These are phyloP conservation scores for Siniperca scherzeri DNA, from an alignment of 2,797 vertebrate genomes.

Conservation along the genomic window DNA sequence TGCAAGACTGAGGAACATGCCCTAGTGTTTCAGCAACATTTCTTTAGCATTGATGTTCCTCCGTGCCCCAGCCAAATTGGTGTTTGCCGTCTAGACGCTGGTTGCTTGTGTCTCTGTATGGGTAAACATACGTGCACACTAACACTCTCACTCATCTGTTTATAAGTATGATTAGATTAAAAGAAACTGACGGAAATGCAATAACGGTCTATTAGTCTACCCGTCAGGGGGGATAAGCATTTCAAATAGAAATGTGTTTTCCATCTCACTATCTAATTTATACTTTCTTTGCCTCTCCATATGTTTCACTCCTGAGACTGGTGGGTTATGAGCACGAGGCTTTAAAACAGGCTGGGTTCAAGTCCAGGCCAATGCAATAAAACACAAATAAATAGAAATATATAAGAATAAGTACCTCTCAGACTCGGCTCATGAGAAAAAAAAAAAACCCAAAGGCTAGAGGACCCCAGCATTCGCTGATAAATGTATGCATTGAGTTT, in stretches of 20 bases:
- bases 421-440: constrained; percentile 28
- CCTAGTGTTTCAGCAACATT: constrained; percentile 82
- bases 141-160: constrained; percentile 79
- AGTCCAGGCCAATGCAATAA: constrained; percentile 70
- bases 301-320: constrained; percentile 70
- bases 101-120: constrained; percentile 77
- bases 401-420: constrained; percentile 54
- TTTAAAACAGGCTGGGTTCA: constrained; percentile 75
- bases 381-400: constrained; percentile 75
- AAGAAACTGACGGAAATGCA: constrained; percentile 85
- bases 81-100: constrained; percentile 87
- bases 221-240: constrained; percentile 81
- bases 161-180: constrained; percentile 88
- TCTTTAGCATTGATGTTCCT: constrained; percentile 87
- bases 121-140: constrained; percentile 77
- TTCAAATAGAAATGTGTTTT: constrained; percentile 84
- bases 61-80: constrained; percentile 74
- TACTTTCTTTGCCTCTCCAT: constrained; percentile 79
- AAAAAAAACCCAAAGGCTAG: constrained; percentile 56
- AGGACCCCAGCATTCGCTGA: constrained; percentile 43
- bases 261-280: constrained; percentile 81
- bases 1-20: constrained; percentile 62
- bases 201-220: constrained; percentile 86
- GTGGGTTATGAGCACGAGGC: constrained; percentile 59
- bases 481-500: constrained; percentile 67